These are phyloP conservation scores for Antheraea assamensis DNA, from an alignment of 2,888 invertebrate genomes.

Conservation along the genomic window DNA sequence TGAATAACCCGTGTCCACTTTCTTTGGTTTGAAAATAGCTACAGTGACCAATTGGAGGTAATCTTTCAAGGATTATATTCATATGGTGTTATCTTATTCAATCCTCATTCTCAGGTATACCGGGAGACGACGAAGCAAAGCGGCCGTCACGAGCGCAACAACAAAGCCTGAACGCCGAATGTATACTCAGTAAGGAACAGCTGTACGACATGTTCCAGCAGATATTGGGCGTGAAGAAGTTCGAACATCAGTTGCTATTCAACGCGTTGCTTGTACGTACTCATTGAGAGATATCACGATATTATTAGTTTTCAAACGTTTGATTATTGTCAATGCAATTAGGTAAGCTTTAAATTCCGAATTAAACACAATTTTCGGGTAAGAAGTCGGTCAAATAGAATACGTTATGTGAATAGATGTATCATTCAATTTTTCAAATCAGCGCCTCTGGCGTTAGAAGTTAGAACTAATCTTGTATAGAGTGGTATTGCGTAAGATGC, in stretches of 20 bases:
- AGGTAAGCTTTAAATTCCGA: no score
- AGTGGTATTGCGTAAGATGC: no score
- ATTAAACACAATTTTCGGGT: no score
- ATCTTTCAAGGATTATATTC: background rate
- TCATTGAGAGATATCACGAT: background rate
- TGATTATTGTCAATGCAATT: no score
- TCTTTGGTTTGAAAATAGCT: background rate
- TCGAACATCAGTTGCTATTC: slow-evolving; percentile 99
- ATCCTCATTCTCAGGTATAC: slow-evolving; percentile 67
- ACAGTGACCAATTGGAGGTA: no score
- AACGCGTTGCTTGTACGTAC: slow-evolving; percentile 89
- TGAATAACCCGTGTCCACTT: no score
- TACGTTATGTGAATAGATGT: no score
- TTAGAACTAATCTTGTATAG: no score
- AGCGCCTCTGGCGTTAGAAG: no score
- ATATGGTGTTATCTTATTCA: background rate
- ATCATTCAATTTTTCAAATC: no score
- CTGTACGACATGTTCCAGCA: slow-evolving; percentile 99
- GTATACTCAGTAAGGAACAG: slow-evolving; percentile 98
- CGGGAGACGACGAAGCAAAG: slow-evolving; percentile 93
- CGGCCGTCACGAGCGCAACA: slow-evolving; percentile 93
- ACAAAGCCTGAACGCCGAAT: slow-evolving; percentile 94
- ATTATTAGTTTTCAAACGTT: no score
- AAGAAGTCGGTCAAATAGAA: no score
- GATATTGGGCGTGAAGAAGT: slow-evolving; percentile 98